Percentiles rank a stretch among this genome's conserved stretches.
phyloP scores from a whole-genome alignment of 2,888 invertebrate species.

The Oligia latruncula region DNA sequence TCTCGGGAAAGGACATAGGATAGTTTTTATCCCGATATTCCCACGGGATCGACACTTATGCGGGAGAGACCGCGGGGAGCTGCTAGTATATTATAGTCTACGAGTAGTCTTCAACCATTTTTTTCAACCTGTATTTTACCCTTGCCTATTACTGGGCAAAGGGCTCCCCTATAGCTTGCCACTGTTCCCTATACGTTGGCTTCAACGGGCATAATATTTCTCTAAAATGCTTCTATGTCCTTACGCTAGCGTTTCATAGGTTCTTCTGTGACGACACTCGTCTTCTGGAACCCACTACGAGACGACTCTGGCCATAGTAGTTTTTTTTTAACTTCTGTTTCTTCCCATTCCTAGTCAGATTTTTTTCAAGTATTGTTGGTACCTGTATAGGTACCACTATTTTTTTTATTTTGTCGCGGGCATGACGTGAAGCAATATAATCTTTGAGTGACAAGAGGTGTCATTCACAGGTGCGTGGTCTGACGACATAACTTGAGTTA shows the following conservation, averaged over 20 bases:
- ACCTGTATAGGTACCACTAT: no score
- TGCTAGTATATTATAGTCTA: neutral
- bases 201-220: no score
- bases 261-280: neutral
- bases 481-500: constrained; percentile 35
- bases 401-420: neutral
- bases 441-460: constrained; percentile 27
- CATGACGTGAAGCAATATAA: constrained; percentile 1
- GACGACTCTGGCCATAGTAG: no score
- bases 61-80: no score
- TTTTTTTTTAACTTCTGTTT: neutral
- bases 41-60: no score
- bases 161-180: no score
- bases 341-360: neutral
- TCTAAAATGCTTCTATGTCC: neutral
- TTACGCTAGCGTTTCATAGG: neutral
- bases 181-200: neutral
- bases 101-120: neutral
- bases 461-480: constrained; percentile 33
- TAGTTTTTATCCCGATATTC: no score
- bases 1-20: no score
- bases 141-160: no score
- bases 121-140: neutral
- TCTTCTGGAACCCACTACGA: neutral
- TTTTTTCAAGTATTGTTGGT: neutral